phyloP scores from a whole-genome alignment of 2,113 vertebrate genomes.

The Brachirus orientalis region DNA sequence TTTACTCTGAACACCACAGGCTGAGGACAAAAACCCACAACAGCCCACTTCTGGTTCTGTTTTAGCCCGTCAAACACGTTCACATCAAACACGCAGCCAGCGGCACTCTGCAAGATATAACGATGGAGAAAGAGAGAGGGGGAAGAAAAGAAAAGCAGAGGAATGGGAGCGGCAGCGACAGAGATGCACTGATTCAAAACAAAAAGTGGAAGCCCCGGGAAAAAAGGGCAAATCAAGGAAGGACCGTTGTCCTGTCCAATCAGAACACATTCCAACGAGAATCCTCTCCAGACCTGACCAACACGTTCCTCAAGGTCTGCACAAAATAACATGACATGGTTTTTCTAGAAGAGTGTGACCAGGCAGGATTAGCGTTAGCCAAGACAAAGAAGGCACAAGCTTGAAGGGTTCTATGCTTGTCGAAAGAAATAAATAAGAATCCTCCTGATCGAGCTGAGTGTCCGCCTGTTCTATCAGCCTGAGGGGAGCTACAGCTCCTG shows the following conservation, averaged over 20 bases:
- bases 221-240: slow-evolving; percentile 70
- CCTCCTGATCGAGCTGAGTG: too few species aligned
- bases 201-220: slow-evolving; percentile 55
- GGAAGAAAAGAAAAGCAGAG: slow-evolving; percentile 32
- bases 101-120: slow-evolving; percentile 45
- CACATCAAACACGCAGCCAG: slow-evolving; percentile 66
- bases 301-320: slow-evolving; percentile 33
- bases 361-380: too few species aligned
- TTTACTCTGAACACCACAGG: slow-evolving; percentile 4
- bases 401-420: too few species aligned
- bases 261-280: slow-evolving; percentile 68
- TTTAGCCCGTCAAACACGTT: slow-evolving; percentile 71
- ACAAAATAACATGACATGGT: slow-evolving; percentile 33
- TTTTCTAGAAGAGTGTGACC: too few species aligned
- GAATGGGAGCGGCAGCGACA: slow-evolving; percentile 30
- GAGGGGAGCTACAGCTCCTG: too few species aligned
- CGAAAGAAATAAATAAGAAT: too few species aligned
- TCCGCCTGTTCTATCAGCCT: too few species aligned
- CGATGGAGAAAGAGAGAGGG: slow-evolving; percentile 36
- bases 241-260: slow-evolving; percentile 60
- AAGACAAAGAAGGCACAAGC: too few species aligned
- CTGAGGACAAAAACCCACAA: slow-evolving; percentile 43
- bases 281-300: slow-evolving; percentile 62
- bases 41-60: slow-evolving; percentile 70
- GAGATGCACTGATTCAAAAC: slow-evolving; percentile 61